These are phyloP conservation scores for Mesocricetus auratus DNA, from an alignment of 2,113 vertebrate species.

Conservation along the genomic window DNA sequence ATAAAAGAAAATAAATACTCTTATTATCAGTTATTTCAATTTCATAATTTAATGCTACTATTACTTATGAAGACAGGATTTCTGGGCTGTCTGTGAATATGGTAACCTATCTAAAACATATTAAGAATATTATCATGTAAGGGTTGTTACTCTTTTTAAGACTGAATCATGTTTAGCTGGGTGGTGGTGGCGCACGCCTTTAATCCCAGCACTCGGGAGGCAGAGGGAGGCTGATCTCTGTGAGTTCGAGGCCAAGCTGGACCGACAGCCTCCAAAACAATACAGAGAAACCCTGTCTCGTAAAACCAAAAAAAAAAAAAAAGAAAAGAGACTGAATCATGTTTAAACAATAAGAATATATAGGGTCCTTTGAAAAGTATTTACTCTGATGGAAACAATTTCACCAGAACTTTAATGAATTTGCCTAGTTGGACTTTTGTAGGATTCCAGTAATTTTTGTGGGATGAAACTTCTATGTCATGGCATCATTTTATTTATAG, in stretches of 20 bases:
- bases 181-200: too few relatives aligned
- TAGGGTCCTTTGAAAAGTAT: not conserved
- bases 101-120: not conserved
- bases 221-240: too few relatives aligned
- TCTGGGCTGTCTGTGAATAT: not conserved
- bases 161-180: not conserved
- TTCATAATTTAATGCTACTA: slow-evolving; percentile 56
- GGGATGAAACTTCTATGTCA: not conserved
- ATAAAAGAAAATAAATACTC: slow-evolving; percentile 29
- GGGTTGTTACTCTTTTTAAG: not conserved
- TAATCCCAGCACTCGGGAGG: too few relatives aligned
- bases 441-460: not conserved
- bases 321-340: slow-evolving; percentile 1
- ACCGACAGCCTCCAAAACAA: too few relatives aligned
- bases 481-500: not conserved
- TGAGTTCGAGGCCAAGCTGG: too few relatives aligned
- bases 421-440: not conserved
- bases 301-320: too few relatives aligned
- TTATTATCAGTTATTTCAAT: slow-evolving; percentile 48
- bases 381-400: not conserved
- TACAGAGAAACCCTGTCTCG: too few relatives aligned
- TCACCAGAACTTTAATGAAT: not conserved
- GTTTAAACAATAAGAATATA: not conserved
- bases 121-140: slow-evolving; percentile 19
- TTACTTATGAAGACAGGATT: slow-evolving; percentile 28